These are phyloP conservation scores for Dasyprocta punctata DNA, from an alignment of 2,113 vertebrate species.

Conservation along the genomic window DNA sequence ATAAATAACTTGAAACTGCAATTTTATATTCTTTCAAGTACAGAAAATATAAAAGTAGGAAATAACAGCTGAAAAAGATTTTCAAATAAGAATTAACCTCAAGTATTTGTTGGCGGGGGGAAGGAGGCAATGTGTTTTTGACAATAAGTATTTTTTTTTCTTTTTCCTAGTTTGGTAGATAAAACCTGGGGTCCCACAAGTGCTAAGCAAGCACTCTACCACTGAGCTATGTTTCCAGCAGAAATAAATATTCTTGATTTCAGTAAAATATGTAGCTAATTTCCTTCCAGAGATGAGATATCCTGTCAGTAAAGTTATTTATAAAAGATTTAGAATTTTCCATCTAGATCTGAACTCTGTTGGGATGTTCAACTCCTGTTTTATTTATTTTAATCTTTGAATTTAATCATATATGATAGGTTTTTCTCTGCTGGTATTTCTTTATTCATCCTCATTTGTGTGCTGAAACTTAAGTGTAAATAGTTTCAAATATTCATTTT, in stretches of 20 bases:
- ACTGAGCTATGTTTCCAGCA: background rate
- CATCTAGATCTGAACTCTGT: constrained; percentile 80
- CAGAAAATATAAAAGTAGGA: background rate
- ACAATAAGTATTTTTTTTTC: background rate
- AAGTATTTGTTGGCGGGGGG: constrained; percentile 61
- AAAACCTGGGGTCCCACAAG: background rate
- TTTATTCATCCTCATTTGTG: background rate
- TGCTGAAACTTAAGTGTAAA: constrained; percentile 65
- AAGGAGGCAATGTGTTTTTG: constrained; percentile 77
- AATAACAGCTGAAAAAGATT: background rate
- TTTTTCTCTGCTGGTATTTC: constrained; percentile 34
- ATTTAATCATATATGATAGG: constrained; percentile 64
- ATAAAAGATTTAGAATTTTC: constrained; percentile 82
- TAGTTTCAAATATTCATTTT: constrained; percentile 80
- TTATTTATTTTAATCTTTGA: constrained; percentile 68
- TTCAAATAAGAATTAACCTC: constrained; percentile 13
- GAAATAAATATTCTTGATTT: constrained; percentile 81
- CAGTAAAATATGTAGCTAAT: constrained; percentile 80
- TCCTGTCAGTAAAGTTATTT: constrained; percentile 84
- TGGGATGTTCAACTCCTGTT: constrained; percentile 75
- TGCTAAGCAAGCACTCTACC: background rate
- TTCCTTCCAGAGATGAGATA: constrained; percentile 83
- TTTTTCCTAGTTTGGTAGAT: background rate
- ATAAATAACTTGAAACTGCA: background rate
- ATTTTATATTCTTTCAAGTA: background rate